Conservation (phyloP, 2,888 invertebrate species). For the Tiphia femorata region DNA sequence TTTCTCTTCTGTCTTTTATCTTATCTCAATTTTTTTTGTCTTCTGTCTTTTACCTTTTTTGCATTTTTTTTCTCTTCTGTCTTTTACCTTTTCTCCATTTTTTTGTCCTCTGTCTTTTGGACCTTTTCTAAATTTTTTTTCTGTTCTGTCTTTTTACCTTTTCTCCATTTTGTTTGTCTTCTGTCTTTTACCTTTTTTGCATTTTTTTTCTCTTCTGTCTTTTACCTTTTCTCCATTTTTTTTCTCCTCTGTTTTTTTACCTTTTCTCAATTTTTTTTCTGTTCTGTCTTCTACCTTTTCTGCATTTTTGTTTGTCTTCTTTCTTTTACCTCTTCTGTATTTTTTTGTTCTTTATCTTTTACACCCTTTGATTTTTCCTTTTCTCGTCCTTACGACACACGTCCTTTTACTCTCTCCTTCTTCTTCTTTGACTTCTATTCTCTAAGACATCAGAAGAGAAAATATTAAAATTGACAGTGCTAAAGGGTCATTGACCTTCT, state of each 20-base stretch:
- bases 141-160: neutral
- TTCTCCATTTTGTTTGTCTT: neutral
- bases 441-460: no score
- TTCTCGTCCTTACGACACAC: neutral
- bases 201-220: constrained; percentile 15
- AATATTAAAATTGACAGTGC: no score
- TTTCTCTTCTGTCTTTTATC: no score
- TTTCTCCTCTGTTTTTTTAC: neutral
- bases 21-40: no score
- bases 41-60: no score
- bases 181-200: neutral
- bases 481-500: no score
- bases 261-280: neutral
- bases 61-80: constrained; percentile 16
- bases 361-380: neutral
- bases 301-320: neutral
- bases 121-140: neutral
- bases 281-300: neutral
- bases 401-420: neutral
- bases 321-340: constrained; percentile 1
- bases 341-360: constrained; percentile 11
- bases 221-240: neutral
- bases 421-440: neutral
- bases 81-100: neutral
- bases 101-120: constrained; percentile 1